phyloP scores from a whole-genome alignment of 1,140 invertebrate species.

The Oedothorax gibbosus region DNA sequence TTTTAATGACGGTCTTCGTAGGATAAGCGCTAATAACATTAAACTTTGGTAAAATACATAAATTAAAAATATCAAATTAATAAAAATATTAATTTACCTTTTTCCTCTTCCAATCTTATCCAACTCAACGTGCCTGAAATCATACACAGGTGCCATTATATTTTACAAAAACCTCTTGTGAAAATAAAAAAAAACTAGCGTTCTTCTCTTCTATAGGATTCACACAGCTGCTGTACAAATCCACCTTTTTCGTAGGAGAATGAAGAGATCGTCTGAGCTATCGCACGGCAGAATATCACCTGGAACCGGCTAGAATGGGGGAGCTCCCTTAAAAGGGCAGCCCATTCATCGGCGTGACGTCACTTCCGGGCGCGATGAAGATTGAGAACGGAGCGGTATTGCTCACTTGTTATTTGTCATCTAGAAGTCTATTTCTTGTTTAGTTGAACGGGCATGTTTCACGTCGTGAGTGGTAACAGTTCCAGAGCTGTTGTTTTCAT shows the following conservation, averaged over 20 bases:
- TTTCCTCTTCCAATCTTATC: constrained; percentile 79
- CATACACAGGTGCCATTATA: constrained; percentile 77
- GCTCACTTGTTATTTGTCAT: too few relatives aligned
- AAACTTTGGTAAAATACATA: too few relatives aligned
- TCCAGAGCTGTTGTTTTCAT: too few relatives aligned
- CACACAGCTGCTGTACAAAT: constrained; percentile 19
- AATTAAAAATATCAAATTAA: too few relatives aligned
- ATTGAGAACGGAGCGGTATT: too few relatives aligned
- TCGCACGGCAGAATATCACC: constrained; percentile 27
- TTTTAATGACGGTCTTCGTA: too few relatives aligned
- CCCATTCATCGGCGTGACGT: constrained; percentile 47
- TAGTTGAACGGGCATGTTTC: too few relatives aligned
- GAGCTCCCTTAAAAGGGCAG: constrained; percentile 55
- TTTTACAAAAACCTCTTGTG: neutral
- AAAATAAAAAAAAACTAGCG: neutral
- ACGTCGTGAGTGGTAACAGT: too few relatives aligned
- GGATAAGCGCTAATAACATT: too few relatives aligned
- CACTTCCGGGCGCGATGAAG: constrained; percentile 24
- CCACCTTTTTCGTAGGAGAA: neutral
- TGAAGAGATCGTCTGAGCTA: neutral
- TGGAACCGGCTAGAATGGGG: constrained; percentile 46
- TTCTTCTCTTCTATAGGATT: neutral
- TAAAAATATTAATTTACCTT: constrained; percentile 70
- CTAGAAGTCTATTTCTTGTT: too few relatives aligned
- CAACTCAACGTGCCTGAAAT: constrained; percentile 78